Conservation (phyloP, 2,113 vertebrate species). For the Ursus arctos region DNA sequence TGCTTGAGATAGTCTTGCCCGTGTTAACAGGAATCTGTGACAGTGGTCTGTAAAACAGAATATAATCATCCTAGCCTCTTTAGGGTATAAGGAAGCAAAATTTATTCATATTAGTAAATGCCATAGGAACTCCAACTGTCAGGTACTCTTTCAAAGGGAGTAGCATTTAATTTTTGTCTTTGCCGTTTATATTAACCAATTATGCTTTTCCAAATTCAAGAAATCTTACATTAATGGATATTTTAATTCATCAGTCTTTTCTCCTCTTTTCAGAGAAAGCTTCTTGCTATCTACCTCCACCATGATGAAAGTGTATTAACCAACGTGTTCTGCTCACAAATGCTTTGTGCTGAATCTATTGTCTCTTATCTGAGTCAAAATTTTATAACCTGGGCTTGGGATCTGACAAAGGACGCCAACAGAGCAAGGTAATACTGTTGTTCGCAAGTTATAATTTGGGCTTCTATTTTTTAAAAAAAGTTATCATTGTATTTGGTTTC, state of each 20-base stretch:
- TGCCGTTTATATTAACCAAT: conserved; percentile 6
- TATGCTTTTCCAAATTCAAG: conserved; percentile 29
- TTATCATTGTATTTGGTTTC: conserved; percentile 47
- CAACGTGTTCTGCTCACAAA: conserved; percentile 99
- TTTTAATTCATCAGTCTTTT: conserved; percentile 70
- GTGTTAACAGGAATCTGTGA: neutral
- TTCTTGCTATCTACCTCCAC: conserved; percentile 99
- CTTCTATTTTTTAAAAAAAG: conserved; percentile 45
- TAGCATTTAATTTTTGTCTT: conserved; percentile 61
- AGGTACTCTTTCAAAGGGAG: neutral
- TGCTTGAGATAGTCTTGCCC: neutral
- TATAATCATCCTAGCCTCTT: neutral
- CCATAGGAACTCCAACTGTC: conserved; percentile 30
- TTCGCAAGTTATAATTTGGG: conserved; percentile 44
- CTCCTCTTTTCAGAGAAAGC: conserved; percentile 94
- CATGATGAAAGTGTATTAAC: conserved; percentile 99
- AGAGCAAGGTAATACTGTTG: conserved; percentile 94
- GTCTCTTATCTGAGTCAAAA: conserved; percentile 99
- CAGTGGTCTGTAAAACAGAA: neutral
- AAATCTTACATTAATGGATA: conserved; percentile 52
- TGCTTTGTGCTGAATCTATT: conserved; percentile 99
- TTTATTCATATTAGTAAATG: conserved; percentile 28
- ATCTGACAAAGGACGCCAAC: conserved; percentile 98
- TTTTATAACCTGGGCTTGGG: conserved; percentile 99
- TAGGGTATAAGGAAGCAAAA: conserved; percentile 50